phyloP scores from a whole-genome alignment of 2,888 invertebrate genomes.

The Lagria hirta region DNA sequence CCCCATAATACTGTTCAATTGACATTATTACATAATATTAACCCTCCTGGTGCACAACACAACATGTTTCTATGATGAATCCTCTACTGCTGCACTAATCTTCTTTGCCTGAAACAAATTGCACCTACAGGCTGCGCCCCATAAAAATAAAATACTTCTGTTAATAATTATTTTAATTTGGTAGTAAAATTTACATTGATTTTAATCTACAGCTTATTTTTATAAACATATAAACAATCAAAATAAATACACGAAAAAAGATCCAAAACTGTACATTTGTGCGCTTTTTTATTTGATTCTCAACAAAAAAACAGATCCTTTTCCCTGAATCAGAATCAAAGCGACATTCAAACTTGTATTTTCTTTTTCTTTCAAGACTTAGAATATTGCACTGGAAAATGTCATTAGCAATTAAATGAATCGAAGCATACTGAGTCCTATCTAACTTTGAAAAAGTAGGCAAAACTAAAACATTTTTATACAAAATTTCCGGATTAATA shows the following conservation, averaged over 20 bases:
- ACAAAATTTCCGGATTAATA: neutral
- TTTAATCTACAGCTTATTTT: slow-evolving; percentile 18
- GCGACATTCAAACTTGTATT: slow-evolving; percentile 5
- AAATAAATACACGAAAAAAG: slow-evolving; percentile 23
- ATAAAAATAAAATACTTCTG: neutral
- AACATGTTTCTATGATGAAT: no score
- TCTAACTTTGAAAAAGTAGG: neutral
- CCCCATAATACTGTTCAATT: no score
- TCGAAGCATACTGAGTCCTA: neutral
- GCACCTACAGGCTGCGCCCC: neutral
- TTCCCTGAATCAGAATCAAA: slow-evolving; percentile 22
- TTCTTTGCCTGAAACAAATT: no score
- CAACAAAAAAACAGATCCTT: slow-evolving; percentile 12
- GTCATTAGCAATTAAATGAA: no score
- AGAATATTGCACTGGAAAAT: slow-evolving; percentile 23
- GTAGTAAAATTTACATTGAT: slow-evolving; percentile 28
- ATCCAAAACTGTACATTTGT: slow-evolving; percentile 28
- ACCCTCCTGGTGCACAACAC: no score
- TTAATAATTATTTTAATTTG: slow-evolving; percentile 22
- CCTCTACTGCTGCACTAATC: no score
- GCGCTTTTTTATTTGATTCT: slow-evolving; percentile 24
- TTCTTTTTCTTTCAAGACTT: slow-evolving; percentile 8
- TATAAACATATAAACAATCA: slow-evolving; percentile 32
- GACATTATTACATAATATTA: no score
- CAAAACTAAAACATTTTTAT: neutral